These are phyloP conservation scores for Notolabrus celidotus DNA, from an alignment of 2,797 vertebrate genomes.

Conservation along the genomic window DNA sequence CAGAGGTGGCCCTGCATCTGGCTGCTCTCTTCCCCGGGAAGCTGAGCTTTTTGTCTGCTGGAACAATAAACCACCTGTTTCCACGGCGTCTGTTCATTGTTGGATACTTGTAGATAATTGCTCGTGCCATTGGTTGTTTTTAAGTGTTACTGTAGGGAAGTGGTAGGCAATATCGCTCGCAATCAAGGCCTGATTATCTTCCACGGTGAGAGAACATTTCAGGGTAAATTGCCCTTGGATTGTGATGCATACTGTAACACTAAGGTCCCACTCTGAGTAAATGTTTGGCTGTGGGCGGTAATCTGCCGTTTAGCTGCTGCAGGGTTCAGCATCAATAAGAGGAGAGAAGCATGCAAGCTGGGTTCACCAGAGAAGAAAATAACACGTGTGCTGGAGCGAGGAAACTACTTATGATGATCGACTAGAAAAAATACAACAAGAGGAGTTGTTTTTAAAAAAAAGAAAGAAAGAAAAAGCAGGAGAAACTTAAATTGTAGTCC, in stretches of 20 bases:
- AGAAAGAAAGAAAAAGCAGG: no score
- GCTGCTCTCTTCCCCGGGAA: conserved; percentile 22
- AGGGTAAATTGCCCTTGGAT: conserved; percentile 48
- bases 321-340: conserved; percentile 12
- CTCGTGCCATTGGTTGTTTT: conserved; percentile 22
- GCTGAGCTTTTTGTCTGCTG: conserved; percentile 44
- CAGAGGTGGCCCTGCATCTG: conserved; percentile 30
- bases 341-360: neutral
- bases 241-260: conserved; percentile 22
- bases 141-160: conserved; percentile 27
- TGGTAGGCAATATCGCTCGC: conserved; percentile 30
- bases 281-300: conserved; percentile 29
- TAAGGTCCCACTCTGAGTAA: conserved; percentile 20
- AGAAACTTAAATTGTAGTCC: no score
- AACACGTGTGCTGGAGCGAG: neutral
- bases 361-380: neutral
- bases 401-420: neutral
- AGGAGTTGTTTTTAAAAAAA: neutral
- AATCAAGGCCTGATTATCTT: conserved; percentile 66
- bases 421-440: neutral
- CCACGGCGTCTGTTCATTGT: conserved; percentile 18
- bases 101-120: conserved; percentile 53
- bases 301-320: conserved; percentile 22
- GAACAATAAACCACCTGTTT: conserved; percentile 72
- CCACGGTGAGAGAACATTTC: conserved; percentile 43